Base-by-base conservation (phyloP, 2,113 vertebrate genomes). In the Paracanthobrama guichenoti region DNA sequence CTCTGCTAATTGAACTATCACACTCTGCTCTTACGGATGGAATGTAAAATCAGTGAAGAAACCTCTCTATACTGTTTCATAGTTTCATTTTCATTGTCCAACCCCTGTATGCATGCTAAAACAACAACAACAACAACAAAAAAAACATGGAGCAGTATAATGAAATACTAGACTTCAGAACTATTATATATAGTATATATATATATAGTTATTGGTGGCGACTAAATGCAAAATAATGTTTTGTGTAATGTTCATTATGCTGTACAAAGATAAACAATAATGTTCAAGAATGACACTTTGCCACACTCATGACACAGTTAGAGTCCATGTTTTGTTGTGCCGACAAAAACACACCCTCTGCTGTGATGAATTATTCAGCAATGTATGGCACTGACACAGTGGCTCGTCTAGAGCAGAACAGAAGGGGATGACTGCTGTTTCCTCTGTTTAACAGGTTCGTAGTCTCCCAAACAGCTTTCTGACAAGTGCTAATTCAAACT, bases 291-390 rank as follows among this genome's bases (percentile, higher is more conserved):
- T 44, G 26, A 57, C 10, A 77, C 50, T 75, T 8, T 59, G 53
- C 16, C 46, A 53, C 11, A 24, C 24, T 75, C 24, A 28, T 46
- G 44, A 46, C 46, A 46, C n/a, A 74, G n/a, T 74, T 73, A 24
- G 13, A 28, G 48, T 57, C 20, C n/a, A 28, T 79, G 57, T 79
- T 79, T 79, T 64, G 77, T 46, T 62, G 57, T 26, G 28, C n/a
- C 10, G 44, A 20, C 39, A 73, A 42, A 73, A 48, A 73, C 76
- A 60, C 73, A 71, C 71, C 22, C 67, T 55, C 26, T 24, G 24
- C 79, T 82, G 44, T 87, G 55, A 82, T 87, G 75, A 85, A 87
- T 87, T 67, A 85, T 85, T 87, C 79, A 87, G 39, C 18, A 24
- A 50, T 62, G 62, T 44, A 48, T 35, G 76, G 62, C 55, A 62